These are phyloP conservation scores for Drosophila ogumai DNA, from an alignment of 1,140 invertebrate species.

Conservation along the genomic window DNA sequence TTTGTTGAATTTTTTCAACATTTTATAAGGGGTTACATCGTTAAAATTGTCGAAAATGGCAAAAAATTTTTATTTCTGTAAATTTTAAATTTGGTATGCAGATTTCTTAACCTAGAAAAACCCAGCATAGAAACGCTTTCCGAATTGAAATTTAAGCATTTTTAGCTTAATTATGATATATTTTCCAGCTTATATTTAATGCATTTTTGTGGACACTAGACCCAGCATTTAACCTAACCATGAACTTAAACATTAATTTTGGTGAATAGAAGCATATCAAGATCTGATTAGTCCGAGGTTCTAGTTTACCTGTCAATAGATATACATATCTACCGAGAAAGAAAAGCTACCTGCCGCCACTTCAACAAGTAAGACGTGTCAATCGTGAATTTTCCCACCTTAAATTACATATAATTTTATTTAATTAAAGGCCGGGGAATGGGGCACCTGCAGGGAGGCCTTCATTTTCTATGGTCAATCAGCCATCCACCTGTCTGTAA, in stretches of 20 bases:
- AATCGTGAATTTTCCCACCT: constrained; percentile 5
- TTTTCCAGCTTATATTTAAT: no score
- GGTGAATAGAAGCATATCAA: not conserved
- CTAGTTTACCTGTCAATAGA: not conserved
- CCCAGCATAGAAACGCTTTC: no score
- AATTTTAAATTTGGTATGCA: no score
- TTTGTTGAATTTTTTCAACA: no score
- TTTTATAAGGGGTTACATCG: no score
- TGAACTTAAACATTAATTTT: not conserved
- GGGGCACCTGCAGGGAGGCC: not conserved
- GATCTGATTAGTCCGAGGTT: not conserved
- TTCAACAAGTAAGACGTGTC: not conserved
- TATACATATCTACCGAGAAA: not conserved
- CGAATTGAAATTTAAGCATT: no score
- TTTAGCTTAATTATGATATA: no score
- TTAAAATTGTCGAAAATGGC: no score
- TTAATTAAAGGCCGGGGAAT: constrained; percentile 5
- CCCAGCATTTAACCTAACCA: not conserved
- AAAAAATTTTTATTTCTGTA: no score
- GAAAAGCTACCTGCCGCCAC: not conserved
- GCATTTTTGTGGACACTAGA: not conserved
- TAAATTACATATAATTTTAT: constrained; percentile 22
- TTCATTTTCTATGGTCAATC: constrained; percentile 11
- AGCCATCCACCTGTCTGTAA: constrained; percentile 30
- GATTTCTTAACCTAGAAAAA: no score